Evolutionary conservation across 2,888 invertebrate genomes (phyloP), one percentile per base, ranked within the genome.

Genomic region (Stratiomys singularior): DNA sequence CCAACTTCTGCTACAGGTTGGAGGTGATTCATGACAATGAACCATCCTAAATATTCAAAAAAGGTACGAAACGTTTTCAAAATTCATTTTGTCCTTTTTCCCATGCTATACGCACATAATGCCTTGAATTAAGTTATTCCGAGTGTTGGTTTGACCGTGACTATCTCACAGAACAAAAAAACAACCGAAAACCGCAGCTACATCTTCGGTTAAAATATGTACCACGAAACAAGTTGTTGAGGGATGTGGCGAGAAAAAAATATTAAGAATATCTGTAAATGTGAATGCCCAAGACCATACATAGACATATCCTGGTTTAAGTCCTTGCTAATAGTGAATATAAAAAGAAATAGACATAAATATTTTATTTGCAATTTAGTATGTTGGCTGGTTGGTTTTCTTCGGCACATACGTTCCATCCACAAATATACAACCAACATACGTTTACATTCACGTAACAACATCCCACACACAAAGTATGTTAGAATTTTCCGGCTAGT

Each of bases 331-430:
- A 79, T 78, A 79, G 79, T 79, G 76, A 76, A 76, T 76, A 77
- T 79, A 79, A 79, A 79, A 77, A 76, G 74, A 77, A 79, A 79
- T 76, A 76, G 77, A 77, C 79, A 79, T 79, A 79, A 79, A 79
- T 79, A 79, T 78, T 79, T 79, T 79, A 79, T 79, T 78, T 58
- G 76, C 69, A 71, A 78, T 79, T 76, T 77, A 72, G 72, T 78
- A 64, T 72, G 64, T 69, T 76, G 76, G 71, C n/a, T n/a, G n/a
- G n/a, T n/a, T n/a, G n/a, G n/a, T n/a, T 52, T 67, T 76, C 23
- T 44, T 23, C 46, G 5, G 25, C 25, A 60, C 69, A 69, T 18
- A 25, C 30, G 37, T 46, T 25, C 15, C 21, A 11, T 66, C 3
- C 28, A 52, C 3, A 13, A 52, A 52, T 4, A 15, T 18, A 52